Evolutionary conservation across 2,888 invertebrate genomes (phyloP), one percentile per base, ranked within the genome.

Genomic region (Drepanosiphum platanoidis): DNA sequence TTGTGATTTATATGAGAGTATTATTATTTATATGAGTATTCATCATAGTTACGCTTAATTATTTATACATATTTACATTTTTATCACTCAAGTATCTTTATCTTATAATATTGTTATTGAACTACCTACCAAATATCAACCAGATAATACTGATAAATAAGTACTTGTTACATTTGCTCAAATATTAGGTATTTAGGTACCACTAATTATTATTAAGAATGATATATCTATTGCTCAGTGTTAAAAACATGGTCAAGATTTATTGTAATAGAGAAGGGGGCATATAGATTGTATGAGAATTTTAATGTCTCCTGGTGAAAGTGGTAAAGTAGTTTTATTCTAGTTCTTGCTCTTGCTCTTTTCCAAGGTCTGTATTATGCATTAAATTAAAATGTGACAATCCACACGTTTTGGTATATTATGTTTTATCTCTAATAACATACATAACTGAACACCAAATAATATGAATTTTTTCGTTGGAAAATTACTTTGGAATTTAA

Each of bases 311-410:
- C 36, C 30, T 58, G 75, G 84, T 77, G 84, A 84, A 84, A 84
- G 84, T 84, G 22, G 52, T 52, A 22, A 52, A 52, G 52, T 52
- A 22, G 11, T 36, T 58, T 84, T 84, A 84, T 66, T 84, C 75
- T 68, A 84, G 68, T 77, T 84, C 68, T 77, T 84, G 84, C 52
- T 84, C 84, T 83, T 83, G 66, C 46, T 52, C 68, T 52, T 84
- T 68, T 77, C 68, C 84, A 84, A 84, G 84, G 84, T 84, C 68
- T 77, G 27, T 83, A 18, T 42, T 74, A n/a, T 64, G 15, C 8
- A 39, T 72, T 61, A 27, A 70, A 61, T 42, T 82, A 46, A 80
- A 58, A 70, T 68, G 46, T 46, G 58, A 30, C 66, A 46, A 32
- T 66, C 66, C 18, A 58, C 22, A 7, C 34, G 13, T 61, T 27